phyloP scores from a whole-genome alignment of 2,797 vertebrate species.

The Simalia tracyae region DNA sequence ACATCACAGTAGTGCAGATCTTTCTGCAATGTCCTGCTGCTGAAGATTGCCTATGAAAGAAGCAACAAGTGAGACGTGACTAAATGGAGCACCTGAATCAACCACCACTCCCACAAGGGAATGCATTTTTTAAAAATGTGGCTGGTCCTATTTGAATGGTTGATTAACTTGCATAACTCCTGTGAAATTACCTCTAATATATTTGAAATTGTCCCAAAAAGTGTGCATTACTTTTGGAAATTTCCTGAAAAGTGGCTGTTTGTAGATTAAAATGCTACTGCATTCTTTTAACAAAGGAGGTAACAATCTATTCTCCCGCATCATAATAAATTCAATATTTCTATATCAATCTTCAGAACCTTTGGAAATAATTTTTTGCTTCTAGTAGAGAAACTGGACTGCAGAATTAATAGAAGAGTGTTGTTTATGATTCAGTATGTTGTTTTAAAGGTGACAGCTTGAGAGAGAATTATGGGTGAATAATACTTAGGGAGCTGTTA shows the following conservation, averaged over 20 bases:
- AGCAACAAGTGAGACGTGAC: neutral
- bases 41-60: neutral
- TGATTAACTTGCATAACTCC: neutral
- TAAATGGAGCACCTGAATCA: neutral
- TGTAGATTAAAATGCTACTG: neutral
- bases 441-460: neutral
- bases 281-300: neutral
- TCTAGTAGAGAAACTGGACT: neutral
- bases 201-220: neutral
- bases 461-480: neutral
- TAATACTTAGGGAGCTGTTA: neutral
- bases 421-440: neutral
- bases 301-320: neutral
- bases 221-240: neutral
- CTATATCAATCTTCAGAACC: neutral
- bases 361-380: neutral
- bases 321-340: neutral
- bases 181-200: neutral
- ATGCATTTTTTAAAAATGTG: neutral
- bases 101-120: neutral
- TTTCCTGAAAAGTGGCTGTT: neutral
- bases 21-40: neutral
- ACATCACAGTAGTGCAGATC: neutral
- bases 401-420: neutral
- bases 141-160: neutral